Evolutionary conservation across 2,888 invertebrate genomes (phyloP).

Genomic region (Lasius platythorax): DNA sequence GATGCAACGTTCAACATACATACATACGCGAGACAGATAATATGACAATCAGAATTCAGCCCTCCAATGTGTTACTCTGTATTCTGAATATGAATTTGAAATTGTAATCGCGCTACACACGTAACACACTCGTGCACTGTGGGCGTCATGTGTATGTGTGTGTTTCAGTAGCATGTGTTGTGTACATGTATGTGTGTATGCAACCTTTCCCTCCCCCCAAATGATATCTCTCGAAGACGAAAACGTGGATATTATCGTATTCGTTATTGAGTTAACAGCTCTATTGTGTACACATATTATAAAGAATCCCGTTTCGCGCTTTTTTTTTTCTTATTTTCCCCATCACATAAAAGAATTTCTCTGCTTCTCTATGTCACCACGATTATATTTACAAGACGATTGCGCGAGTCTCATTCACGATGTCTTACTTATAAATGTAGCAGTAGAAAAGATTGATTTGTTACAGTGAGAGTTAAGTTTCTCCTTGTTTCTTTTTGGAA

Average conservation of each 20-base stretch:
- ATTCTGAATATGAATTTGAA: constrained; percentile 68
- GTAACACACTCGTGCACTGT: constrained; percentile 52
- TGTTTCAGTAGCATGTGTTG: not conserved
- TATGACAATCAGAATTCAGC: constrained; percentile 71
- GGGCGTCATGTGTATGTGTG: constrained; percentile 34
- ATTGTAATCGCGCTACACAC: constrained; percentile 65
- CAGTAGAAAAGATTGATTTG: constrained; percentile 74
- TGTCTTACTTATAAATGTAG: constrained; percentile 74
- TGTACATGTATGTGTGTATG: constrained; percentile 55
- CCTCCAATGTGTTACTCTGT: constrained; percentile 69
- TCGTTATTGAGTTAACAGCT: constrained; percentile 64
- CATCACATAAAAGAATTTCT: constrained; percentile 64
- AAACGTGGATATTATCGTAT: constrained; percentile 49
- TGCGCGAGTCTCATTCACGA: constrained; percentile 57
- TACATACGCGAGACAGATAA: constrained; percentile 47
- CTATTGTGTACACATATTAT: constrained; percentile 65
- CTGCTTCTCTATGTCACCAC: constrained; percentile 67
- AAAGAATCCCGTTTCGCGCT: constrained; percentile 65
- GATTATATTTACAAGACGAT: constrained; percentile 79
- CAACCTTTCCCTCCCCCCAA: not conserved
- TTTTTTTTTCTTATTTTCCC: constrained; percentile 23
- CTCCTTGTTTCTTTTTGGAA: constrained; percentile 58
- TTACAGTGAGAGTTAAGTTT: constrained; percentile 67
- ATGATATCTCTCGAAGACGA: constrained; percentile 51
- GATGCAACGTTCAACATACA: constrained; percentile 18